Evolutionary conservation across 2,113 vertebrate species (phyloP), one percentile per base, ranked within the genome.

Genomic region (Rallus limicola): DNA sequence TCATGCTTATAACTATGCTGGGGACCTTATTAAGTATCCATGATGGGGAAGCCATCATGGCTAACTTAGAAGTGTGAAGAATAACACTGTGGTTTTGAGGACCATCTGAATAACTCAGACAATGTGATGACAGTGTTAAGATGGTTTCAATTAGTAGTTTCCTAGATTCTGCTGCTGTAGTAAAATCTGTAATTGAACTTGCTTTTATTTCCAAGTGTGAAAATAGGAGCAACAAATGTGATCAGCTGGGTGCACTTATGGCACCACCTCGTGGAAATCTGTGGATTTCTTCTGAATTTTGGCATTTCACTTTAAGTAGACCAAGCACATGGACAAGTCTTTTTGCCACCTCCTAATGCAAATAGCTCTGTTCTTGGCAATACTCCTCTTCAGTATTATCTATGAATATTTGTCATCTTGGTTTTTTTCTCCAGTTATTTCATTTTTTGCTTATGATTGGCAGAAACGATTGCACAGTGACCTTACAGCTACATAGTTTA

Each of bases 141-240:
- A 7, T 20, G 38, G 42, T 42, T 63, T 68, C 16, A 23, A 6
- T 38, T 58, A 19, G 25, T 36, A 63, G 20, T 29, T 82, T 17
- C 2, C 26, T 38, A 5, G 36, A 5, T 38, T 33, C 38, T 86
- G 40, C 53, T 48, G 36, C 20, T 1, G 16, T 52, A 6, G 15
- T 55, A 4, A 9, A 19, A 3, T 6, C 8, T 31, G 38, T 36
- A 9, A 16, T 3, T 10, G 50, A n/a, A 13, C 4, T 7, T 26
- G 19, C n/a, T 60, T 78, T n/a, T 19, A 14, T 38, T 82, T 34
- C 36, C 7, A 10, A 8, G 59, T 15, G 0, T 14, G 13, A 26
- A 7, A 60, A 24, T 3, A 13, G 33, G 40, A 72, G 25, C 62
- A 8, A 1, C 16, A 8, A 16, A 9, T 10, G 10, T 1, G 0